Conservation (phyloP, 2,888 invertebrate genomes). For the Polylopha cassiicola region DNA sequence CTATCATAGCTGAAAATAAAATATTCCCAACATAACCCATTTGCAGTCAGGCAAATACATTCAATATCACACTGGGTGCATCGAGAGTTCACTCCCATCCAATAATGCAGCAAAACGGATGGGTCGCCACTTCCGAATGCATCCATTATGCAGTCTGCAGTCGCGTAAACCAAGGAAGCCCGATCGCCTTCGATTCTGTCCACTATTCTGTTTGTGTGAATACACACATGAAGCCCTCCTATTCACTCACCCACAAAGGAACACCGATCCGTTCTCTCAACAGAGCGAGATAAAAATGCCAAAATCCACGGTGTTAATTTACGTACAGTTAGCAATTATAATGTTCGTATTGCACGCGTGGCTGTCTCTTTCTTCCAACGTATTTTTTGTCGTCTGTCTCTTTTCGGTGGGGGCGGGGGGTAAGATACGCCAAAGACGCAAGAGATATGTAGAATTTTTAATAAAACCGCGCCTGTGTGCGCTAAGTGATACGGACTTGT, state of each 20-base stretch:
- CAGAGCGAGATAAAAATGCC: slow-evolving; percentile 43
- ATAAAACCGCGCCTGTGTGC: slow-evolving; percentile 73
- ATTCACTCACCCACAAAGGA: slow-evolving; percentile 29
- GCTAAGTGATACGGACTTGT: slow-evolving; percentile 77
- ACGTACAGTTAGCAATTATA: slow-evolving; percentile 76
- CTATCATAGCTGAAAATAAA: no score
- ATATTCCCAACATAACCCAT: no score
- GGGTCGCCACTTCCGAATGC: slow-evolving; percentile 23
- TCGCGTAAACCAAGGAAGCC: slow-evolving; percentile 56
- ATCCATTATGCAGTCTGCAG: slow-evolving; percentile 57
- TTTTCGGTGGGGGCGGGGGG: slow-evolving; percentile 48
- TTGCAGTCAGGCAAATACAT: no score
- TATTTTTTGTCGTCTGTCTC: slow-evolving; percentile 64
- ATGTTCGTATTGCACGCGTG: slow-evolving; percentile 64
- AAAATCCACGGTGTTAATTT: slow-evolving; percentile 74
- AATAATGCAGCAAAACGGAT: slow-evolving; percentile 21
- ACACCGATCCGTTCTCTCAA: slow-evolving; percentile 25
- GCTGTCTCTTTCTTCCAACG: slow-evolving; percentile 61
- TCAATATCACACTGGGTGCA: no score
- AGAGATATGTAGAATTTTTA: slow-evolving; percentile 76
- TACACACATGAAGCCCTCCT: slow-evolving; percentile 68
- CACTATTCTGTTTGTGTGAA: slow-evolving; percentile 70
- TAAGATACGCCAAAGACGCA: slow-evolving; percentile 68
- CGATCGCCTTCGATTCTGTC: slow-evolving; percentile 71
- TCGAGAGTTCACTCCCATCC: no score